Evolutionary conservation across 2,113 vertebrate genomes (phyloP).

Genomic region (sheep (Ovis aries)): DNA sequence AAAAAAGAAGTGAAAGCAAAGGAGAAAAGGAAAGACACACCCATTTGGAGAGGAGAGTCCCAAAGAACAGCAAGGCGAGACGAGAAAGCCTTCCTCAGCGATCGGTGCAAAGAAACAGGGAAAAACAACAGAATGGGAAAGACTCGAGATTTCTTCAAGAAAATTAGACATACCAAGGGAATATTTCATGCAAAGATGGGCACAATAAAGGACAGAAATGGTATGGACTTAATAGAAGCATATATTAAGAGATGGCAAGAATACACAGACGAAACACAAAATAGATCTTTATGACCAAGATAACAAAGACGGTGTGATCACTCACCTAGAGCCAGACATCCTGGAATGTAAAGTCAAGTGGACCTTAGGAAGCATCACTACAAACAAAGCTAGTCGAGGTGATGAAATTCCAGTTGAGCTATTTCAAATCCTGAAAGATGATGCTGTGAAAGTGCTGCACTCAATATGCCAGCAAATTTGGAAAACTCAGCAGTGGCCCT

Average conservation of each 20-base stretch:
- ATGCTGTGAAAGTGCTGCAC: background rate
- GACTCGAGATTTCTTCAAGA: background rate
- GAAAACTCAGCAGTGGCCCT: background rate
- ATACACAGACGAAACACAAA: background rate
- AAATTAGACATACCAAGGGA: background rate
- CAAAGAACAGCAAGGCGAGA: background rate
- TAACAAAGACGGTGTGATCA: background rate
- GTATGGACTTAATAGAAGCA: background rate
- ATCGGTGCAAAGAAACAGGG: background rate
- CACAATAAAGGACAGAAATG: background rate
- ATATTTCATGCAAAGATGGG: background rate
- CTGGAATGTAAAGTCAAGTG: background rate
- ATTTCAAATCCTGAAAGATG: background rate
- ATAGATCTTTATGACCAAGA: background rate
- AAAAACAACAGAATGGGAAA: background rate
- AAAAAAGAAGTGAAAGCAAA: background rate
- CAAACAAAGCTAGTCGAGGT: background rate
- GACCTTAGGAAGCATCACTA: background rate
- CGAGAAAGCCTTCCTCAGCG: background rate
- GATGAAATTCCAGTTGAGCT: background rate
- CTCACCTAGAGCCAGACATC: background rate
- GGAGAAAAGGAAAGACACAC: background rate
- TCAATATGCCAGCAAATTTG: background rate
- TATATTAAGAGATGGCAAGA: background rate
- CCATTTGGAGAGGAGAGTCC: background rate